Evolutionary conservation across 1,140 invertebrate genomes (phyloP).

Genomic region (Scaptodrosophila lebanonensis): DNA sequence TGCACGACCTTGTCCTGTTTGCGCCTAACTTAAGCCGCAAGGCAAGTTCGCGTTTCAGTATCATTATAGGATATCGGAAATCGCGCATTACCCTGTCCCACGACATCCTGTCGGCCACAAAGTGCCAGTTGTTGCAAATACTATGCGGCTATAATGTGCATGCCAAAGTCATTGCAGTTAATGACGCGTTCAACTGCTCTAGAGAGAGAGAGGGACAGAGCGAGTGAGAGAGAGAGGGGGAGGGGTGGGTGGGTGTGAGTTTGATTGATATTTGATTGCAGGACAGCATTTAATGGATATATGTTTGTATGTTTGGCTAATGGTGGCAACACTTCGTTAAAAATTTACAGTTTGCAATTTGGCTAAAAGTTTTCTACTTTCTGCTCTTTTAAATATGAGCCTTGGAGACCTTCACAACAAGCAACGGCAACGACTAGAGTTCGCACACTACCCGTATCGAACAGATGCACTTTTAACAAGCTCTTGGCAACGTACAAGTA

Average conservation of each 20-base stretch:
- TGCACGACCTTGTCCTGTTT: conserved; percentile 52
- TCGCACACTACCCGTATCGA: too few species aligned
- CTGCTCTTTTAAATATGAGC: too few species aligned
- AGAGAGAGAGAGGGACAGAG: too few species aligned
- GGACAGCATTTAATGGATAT: too few species aligned
- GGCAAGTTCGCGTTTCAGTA: conserved; percentile 6
- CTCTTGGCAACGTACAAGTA: too few species aligned
- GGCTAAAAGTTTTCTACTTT: too few species aligned
- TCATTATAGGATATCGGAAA: conserved; percentile 50
- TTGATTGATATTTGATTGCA: conserved; percentile 52
- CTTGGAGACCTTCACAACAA: too few species aligned
- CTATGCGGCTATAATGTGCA: conserved; percentile 21
- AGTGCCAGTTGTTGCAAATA: conserved; percentile 45
- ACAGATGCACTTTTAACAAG: too few species aligned
- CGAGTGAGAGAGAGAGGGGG: too few species aligned
- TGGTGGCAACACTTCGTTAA: conserved; percentile 65
- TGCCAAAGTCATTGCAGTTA: conserved; percentile 57
- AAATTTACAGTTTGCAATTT: conserved; percentile 53
- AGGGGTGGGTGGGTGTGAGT: neutral
- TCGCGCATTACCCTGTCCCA: conserved; percentile 60
- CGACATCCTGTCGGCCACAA: too few species aligned
- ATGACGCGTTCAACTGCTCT: conserved; percentile 50
- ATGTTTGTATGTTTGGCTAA: too few species aligned
- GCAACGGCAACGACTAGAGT: too few species aligned
- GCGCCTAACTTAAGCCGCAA: conserved; percentile 6